Base-by-base conservation (phyloP, 64 coral and sea anemone genomes). In the Hydrozoanthus tunicans region DNA sequence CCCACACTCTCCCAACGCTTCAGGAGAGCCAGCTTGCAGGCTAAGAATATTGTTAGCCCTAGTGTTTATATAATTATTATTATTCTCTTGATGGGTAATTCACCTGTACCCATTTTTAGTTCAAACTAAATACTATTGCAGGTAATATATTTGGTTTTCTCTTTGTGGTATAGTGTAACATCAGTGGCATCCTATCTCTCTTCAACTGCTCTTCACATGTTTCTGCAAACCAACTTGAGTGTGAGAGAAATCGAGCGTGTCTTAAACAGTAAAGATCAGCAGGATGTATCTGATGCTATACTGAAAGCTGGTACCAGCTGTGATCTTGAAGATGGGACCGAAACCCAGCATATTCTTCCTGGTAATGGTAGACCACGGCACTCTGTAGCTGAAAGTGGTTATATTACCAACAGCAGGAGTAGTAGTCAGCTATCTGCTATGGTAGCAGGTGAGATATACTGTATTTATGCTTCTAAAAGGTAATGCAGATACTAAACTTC, bases 141-240 rank as follows among this genome's bases (percentile, higher is more conserved):
- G 32, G 32, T 43, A 43, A 43, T 1, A 43, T 43, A 43, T 1
- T 43, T 43, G 32, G 32, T 43, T 2, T 65, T 82, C 13, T 63
- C 7, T 65, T 26, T 82, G 5, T 8, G 11, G 0, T 7, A 0
- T n/a, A 96, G 94, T 17, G 65, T 94, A 17, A 71, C 91, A 70
- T 77, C 65, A 74, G 82, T 89, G 59, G 72, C 70, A 70, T 23
- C 90, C 3, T 77, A 91, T 53, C 83, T 96, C 5, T 86, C 95
- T 25, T 93, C 93, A 25, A 15, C 90, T 62, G 82, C 82, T 15
- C 82, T 96, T 9, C 95, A 96, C 81, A 90, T 96, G 62, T 96
- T 96, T 80, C 84, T 96, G 51, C 95, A 96, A 82, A 96, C 80
- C 53, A 91, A 81, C 68, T 71, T 96, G 6, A 91, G 77, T 53